Evolutionary conservation across 2,797 vertebrate genomes (phyloP).

Genomic region (Rhodeus uyekii): DNA sequence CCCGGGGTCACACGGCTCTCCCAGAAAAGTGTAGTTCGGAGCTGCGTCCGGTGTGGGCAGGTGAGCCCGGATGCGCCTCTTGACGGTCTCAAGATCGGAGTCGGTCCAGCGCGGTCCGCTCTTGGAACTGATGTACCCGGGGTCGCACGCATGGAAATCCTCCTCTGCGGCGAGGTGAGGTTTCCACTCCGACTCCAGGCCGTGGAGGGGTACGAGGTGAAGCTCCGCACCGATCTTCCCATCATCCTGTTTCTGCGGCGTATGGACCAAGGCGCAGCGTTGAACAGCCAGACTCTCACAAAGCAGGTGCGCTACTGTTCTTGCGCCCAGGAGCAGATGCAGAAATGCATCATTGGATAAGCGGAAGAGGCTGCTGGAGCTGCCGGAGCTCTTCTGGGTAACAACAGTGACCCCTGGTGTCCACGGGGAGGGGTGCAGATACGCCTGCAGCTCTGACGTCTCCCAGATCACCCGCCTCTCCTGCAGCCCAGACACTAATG

Average conservation of each 20-base stretch:
- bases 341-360: conserved; percentile 65
- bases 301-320: conserved; percentile 66
- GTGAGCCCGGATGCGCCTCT: conserved; percentile 63
- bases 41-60: conserved; percentile 62
- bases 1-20: conserved; percentile 64
- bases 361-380: conserved; percentile 67
- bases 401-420: conserved; percentile 73
- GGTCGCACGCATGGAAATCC: conserved; percentile 68
- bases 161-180: conserved; percentile 72
- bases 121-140: conserved; percentile 77
- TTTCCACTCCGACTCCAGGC: conserved; percentile 70
- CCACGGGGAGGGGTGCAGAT: conserved; percentile 75
- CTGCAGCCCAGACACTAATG: background rate
- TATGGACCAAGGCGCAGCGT: conserved; percentile 75
- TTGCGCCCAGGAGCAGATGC: conserved; percentile 68
- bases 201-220: conserved; percentile 73
- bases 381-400: conserved; percentile 54
- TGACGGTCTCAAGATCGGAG: conserved; percentile 62
- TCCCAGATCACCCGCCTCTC: conserved; percentile 71
- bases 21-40: conserved; percentile 65
- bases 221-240: conserved; percentile 61
- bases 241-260: conserved; percentile 50
- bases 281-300: conserved; percentile 67
- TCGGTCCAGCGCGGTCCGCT: conserved; percentile 72
- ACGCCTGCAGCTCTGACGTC: conserved; percentile 68